Evolutionary conservation across 2,888 invertebrate genomes (phyloP), one percentile per base, ranked within the genome.

Genomic region (Trachelus iudaicus): DNA sequence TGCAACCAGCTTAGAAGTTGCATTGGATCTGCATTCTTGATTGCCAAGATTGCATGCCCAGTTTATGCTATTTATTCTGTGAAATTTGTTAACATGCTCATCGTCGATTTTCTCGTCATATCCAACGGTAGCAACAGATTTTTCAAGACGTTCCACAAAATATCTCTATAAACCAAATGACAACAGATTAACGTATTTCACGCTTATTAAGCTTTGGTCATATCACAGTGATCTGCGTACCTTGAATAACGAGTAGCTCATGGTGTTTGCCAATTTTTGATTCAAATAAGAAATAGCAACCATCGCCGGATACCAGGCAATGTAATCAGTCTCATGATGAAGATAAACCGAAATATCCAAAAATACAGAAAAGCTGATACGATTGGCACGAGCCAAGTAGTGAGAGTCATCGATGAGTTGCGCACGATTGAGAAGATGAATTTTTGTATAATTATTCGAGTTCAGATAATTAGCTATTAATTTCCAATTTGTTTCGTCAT

Each of bases 271-370:
- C 87, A 86, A 84, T 68, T 92, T 80, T 80, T 92, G 89, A 73
- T 92, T 90, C 2, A 90, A 83, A 1, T 91, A 92, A 79, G 88
- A 87, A 77, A 92, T 92, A 31, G 93, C 93, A 78, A 90, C 89
- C 23, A 94, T 92, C 4, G 95, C 95, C 1, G 94, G 91, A 30
- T 92, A 90, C 96, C 96, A 97, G 0, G 96, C 95, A 11, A 95
- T 92, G 80, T 95, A 94, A 74, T 95, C 94, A 31, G 92, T 92
- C 89, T 95, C 95, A 11, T 92, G 92, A 73, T 92, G 89, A 81
- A 97, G 85, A 92, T 93, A 75, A 94, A 89, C 76, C 92, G 93
- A 73, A 94, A 92, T 0, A 92, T 93, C 69, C 89, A 90, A 12
- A 86, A 90, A 85, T 93, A 93, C 0, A 87, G 79, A 37, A 93